A percentile compares a stretch with the other conserved stretches of the same genome.
Conservation (phyloP, 1,140 invertebrate species). For the Asbolus verrucosus region DNA sequence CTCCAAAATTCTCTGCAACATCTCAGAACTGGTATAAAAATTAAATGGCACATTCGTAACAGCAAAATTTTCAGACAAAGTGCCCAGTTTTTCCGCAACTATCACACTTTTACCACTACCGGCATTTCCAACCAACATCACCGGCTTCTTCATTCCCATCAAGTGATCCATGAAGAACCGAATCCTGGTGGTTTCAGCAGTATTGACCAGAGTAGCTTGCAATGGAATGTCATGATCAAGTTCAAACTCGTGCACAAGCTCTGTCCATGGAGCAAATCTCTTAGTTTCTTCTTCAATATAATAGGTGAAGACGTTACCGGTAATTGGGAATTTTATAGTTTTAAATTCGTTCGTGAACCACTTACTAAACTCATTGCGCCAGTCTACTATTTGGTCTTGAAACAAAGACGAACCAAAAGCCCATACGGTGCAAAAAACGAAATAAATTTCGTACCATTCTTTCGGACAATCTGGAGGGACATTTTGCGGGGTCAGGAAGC, state of each 20-base stretch:
- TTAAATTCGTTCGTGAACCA: constrained; percentile 94
- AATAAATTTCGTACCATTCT: constrained; percentile 95
- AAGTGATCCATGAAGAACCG: constrained; percentile 91
- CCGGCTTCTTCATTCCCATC: constrained; percentile 82
- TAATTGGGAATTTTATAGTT: constrained; percentile 87
- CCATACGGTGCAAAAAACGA: constrained; percentile 93
- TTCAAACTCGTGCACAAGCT: constrained; percentile 81
- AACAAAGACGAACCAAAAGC: constrained; percentile 92
- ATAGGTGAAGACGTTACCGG: constrained; percentile 90
- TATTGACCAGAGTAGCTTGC: constrained; percentile 85
- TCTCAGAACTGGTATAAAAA: constrained; percentile 95
- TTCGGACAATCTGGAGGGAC: constrained; percentile 88
- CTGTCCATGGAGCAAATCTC: constrained; percentile 88
- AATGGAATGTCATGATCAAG: constrained; percentile 86
- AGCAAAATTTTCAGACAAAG: constrained; percentile 81
- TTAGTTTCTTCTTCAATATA: constrained; percentile 89
- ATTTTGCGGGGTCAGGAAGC: constrained; percentile 83
- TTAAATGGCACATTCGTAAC: constrained; percentile 94
- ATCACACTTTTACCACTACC: constrained; percentile 91
- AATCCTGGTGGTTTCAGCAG: constrained; percentile 90
- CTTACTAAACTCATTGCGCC: constrained; percentile 93
- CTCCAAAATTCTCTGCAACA: constrained; percentile 92
- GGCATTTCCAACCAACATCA: constrained; percentile 91
- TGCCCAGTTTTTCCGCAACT: constrained; percentile 84
- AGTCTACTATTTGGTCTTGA: constrained; percentile 90